Evolutionary conservation across 2,797 vertebrate genomes (phyloP).

Genomic region (Furcifer pardalis): DNA sequence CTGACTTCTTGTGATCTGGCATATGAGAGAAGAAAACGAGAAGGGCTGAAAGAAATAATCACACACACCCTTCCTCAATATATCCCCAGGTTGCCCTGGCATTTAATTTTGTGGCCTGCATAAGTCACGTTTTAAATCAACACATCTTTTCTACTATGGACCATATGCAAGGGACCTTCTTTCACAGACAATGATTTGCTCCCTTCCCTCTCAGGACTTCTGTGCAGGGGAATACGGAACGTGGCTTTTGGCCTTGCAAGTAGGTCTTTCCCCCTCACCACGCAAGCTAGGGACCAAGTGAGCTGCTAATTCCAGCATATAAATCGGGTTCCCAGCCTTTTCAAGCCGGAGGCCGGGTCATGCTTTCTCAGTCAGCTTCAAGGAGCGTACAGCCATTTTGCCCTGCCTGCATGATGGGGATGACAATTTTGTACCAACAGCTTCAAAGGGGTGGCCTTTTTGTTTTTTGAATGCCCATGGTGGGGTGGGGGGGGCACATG

Average conservation of each 20-base stretch:
- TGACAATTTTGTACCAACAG: too few relatives aligned
- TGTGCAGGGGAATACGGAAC: background rate
- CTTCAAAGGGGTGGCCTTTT: too few relatives aligned
- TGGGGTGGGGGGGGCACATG: too few relatives aligned
- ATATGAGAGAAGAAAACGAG: background rate
- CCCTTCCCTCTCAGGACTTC: background rate
- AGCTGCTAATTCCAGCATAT: background rate
- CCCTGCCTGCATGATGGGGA: too few relatives aligned
- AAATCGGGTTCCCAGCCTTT: too few relatives aligned
- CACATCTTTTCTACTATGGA: background rate
- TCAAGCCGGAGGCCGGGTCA: too few relatives aligned
- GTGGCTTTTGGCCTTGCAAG: background rate
- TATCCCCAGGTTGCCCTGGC: too few relatives aligned
- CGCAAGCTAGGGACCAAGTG: background rate
- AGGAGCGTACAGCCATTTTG: too few relatives aligned
- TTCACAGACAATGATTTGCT: background rate
- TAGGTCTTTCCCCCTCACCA: background rate
- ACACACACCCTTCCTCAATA: too few relatives aligned
- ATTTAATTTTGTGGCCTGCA: background rate
- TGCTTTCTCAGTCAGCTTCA: too few relatives aligned
- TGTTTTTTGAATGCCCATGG: too few relatives aligned
- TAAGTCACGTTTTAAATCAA: background rate
- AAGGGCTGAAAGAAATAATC: background rate
- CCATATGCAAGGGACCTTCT: background rate
- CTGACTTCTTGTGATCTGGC: constrained; percentile 71